Evolutionary conservation across 1,140 invertebrate species (phyloP), one percentile per base, ranked within the genome.

Genomic region (Aphaenogaster ashmeadi): DNA sequence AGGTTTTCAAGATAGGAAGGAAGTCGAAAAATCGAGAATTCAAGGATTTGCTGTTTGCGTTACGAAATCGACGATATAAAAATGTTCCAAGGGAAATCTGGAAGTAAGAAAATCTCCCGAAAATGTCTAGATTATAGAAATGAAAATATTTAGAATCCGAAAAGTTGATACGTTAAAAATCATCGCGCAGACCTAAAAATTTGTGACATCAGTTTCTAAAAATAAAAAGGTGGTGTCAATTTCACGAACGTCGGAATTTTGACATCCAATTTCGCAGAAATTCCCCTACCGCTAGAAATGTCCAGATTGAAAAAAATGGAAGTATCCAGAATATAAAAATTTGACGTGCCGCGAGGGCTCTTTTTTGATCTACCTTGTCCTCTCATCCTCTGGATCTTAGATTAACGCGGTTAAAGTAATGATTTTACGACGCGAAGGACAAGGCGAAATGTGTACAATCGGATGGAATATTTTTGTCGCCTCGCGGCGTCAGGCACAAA

Each of bases 401-500:
- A 58, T 74, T 58, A 41, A 18, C 6, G 72, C 11, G 11, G 18
- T 75, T 15, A 7, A 15, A 56, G n/a, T 18, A 41, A 41, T 44
- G 36, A 81, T 44, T 52, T 71, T 13, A 41, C 18, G 8, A 13
- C 1, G 33, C 2, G 11, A 0, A 15, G 13, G 2, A 38, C 36
- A 38, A 54, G 3, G 15, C n/a, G 47, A 1, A 75, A 38, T 7
- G 18, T 41, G 11, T 21, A 56, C 1, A 71, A 21, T 21, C 8
- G 36, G n/a, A 69, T 5, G 33, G 62, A 7, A 80, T 71, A 69
- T 69, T 69, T 81, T 27, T 71, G 47, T 56, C 44, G 21, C 3
- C 47, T 36, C 13, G 18, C 36, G 15, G 47, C 13, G 4, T 62
- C 27, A 3, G 33, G 33, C n/a, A 62, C 79, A 50, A 50, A 75